Percentiles rank a stretch among this genome's conserved stretches.
Evolutionary conservation across 2,113 vertebrate species (phyloP).

Genomic region (Machaerirhynchus nigripectus): DNA sequence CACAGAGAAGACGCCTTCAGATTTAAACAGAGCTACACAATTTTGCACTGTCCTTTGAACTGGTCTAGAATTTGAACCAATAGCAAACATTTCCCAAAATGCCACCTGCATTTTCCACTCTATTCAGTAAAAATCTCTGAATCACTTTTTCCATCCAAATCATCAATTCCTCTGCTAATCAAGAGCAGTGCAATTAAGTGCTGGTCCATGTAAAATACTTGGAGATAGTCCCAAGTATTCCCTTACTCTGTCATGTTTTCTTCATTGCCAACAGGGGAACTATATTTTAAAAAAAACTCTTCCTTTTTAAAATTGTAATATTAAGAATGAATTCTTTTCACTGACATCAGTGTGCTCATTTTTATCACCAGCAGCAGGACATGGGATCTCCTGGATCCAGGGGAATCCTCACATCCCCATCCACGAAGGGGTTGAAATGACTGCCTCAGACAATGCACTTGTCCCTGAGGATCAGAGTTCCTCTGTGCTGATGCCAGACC

Average conservation of each 20-base stretch:
- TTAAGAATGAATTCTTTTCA: background rate
- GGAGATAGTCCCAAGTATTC: background rate
- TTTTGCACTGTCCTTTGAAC: background rate
- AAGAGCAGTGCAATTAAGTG: background rate
- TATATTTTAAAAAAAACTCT: no score
- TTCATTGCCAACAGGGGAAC: background rate
- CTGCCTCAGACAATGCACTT: background rate
- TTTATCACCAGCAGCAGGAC: background rate
- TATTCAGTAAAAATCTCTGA: background rate
- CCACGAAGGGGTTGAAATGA: accelerated
- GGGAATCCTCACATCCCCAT: background rate
- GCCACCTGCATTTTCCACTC: background rate
- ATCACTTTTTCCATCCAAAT: background rate
- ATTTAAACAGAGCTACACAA: background rate
- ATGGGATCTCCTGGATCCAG: background rate
- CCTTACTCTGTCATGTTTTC: background rate
- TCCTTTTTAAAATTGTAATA: background rate
- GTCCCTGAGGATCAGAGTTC: background rate
- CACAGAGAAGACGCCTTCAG: background rate
- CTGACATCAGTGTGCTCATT: background rate
- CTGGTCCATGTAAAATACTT: background rate
- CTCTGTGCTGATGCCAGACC: background rate
- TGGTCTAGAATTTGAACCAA: background rate
- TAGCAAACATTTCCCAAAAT: background rate
- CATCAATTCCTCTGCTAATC: background rate